Evolutionary conservation across 2,797 vertebrate genomes (phyloP), one percentile per base, ranked within the genome.

Genomic region (Choloepus didactylus): DNA sequence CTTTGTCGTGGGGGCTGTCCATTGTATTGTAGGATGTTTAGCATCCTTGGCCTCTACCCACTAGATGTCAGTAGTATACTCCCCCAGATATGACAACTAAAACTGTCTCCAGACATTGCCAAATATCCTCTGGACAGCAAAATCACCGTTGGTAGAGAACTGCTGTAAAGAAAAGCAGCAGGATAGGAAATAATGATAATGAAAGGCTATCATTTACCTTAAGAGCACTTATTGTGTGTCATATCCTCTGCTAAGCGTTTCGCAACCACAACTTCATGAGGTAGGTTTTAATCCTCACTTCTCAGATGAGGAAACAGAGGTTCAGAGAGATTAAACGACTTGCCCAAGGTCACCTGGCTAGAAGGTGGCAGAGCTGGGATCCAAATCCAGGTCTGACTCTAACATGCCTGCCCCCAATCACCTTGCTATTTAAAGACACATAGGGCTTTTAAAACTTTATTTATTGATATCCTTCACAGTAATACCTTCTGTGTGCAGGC

Each of bases 271-370:
- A 59, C 2, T 31, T 72, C 31, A n/a, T 4, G 44, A 95, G n/a
- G 60, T 25, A 31, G 64, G 66, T 56, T 95, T 95, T 66, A 54
- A 44, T 51, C 18, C 59, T 84, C n/a, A 38, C 21, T 87, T 92
- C 85, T 80, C n/a, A 80, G 41, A 54, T 7, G 73, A 95, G 82
- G 49, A 87, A 87, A 92, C 0, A 6, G 51, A 84, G 72, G 69
- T 64, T 60, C 49, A 64, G 46, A 27, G 62, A 77, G 25, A 81
- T 21, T 35, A 41, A 59, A 23, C 14, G 35, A 76, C 38, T 51
- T 66, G 54, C 44, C 35, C 49, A 59, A 38, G 64, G 51, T 51
- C 35, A 29, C 38, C 35, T 66, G 46, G 59, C 41, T 46, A 59
- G 56, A 2, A 56, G 64, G 9, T 19, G n/a, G 41, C 18, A 89